These are phyloP conservation scores for Parelbella ahira DNA, from an alignment of 2,888 invertebrate genomes.

Conservation along the genomic window DNA sequence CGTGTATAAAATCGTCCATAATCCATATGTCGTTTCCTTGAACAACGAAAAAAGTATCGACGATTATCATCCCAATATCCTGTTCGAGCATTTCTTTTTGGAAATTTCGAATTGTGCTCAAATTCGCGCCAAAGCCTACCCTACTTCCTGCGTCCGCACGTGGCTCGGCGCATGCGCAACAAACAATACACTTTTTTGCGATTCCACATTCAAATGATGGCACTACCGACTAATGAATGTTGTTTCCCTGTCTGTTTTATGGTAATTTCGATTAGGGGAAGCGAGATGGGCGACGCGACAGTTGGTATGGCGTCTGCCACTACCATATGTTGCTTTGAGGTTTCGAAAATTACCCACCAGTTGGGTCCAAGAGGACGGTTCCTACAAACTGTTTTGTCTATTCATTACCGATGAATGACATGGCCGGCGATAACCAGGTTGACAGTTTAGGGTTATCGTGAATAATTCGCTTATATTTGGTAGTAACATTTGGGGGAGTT, in stretches of 20 bases:
- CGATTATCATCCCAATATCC: constrained; percentile 73
- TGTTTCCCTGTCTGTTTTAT: constrained; percentile 45
- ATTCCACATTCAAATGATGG: constrained; percentile 69
- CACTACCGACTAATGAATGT: constrained; percentile 72
- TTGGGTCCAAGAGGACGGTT: constrained; percentile 60
- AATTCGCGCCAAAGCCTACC: constrained; percentile 75
- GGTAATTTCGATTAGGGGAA: constrained; percentile 33
- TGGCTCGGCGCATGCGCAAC: constrained; percentile 48
- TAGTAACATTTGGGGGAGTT: too few species aligned
- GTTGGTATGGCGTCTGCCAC: constrained; percentile 78
- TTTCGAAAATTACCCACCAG: constrained; percentile 70
- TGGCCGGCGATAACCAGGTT: constrained; percentile 38
- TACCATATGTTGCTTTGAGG: constrained; percentile 76
- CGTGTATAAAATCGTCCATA: constrained; percentile 40
- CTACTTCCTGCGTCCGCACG: constrained; percentile 50
- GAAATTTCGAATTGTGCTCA: constrained; percentile 57
- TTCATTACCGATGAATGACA: constrained; percentile 54
- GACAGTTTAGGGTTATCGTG: constrained; percentile 35
- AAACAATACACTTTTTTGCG: constrained; percentile 73
- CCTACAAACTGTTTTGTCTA: constrained; percentile 55
- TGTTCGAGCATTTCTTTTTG: constrained; percentile 49
- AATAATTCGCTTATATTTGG: too few species aligned
- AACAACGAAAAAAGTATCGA: constrained; percentile 34
- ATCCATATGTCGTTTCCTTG: constrained; percentile 60
- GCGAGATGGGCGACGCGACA: constrained; percentile 56